phyloP scores from a whole-genome alignment of 2,113 vertebrate species.

The Seriola rivoliana region DNA sequence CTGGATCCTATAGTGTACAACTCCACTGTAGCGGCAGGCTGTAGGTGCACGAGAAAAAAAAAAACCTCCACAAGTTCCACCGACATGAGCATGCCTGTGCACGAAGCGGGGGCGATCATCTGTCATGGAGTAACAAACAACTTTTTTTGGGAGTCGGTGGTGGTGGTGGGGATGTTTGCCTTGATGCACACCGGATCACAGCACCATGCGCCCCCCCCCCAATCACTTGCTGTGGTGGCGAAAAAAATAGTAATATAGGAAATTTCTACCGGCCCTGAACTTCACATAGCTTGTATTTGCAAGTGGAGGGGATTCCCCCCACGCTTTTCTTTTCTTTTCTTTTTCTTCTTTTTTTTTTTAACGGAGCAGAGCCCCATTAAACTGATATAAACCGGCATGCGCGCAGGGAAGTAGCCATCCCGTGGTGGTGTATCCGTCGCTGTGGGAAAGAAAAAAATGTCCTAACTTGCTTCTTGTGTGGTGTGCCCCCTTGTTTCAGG shows the following conservation, averaged over 20 bases:
- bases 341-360: conserved; percentile 32
- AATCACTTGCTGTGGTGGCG: background rate
- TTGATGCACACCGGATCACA: conserved; percentile 30
- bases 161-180: background rate
- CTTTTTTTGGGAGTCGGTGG: conserved; percentile 44
- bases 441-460: background rate
- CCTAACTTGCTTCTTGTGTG: conserved; percentile 34
- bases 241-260: conserved; percentile 34
- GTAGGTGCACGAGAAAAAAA: conserved; percentile 51
- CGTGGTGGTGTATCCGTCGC: background rate
- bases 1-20: conserved; percentile 68
- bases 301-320: conserved; percentile 63
- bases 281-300: conserved; percentile 45
- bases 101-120: conserved; percentile 74
- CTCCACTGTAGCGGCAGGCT: background rate
- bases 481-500: conserved; percentile 79
- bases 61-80: conserved; percentile 66
- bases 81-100: conserved; percentile 79
- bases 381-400: conserved; percentile 43
- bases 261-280: conserved; percentile 70
- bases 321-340: background rate
- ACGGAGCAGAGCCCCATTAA: conserved; percentile 14
- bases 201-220: conserved; percentile 39
- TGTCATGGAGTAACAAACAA: conserved; percentile 58
- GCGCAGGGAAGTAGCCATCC: background rate